Conservation (phyloP, 2,888 invertebrate genomes). For the Tholera decimalis region DNA sequence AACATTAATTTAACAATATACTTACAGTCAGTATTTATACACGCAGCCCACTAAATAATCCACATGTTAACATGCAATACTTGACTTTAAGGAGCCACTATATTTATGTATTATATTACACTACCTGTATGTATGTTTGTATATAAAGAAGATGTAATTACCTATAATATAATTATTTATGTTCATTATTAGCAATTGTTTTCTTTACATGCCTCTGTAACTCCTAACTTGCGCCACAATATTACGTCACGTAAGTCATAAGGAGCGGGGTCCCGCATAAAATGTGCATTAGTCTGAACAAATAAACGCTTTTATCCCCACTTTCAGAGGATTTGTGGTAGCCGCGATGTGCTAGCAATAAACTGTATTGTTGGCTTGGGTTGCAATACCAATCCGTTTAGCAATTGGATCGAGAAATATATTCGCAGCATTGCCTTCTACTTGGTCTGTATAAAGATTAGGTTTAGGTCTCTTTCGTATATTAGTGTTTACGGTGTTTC, state of each 20-base stretch:
- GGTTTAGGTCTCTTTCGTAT: constrained; percentile 24
- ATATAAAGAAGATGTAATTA: no score
- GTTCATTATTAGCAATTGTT: no score
- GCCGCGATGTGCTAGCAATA: constrained; percentile 75
- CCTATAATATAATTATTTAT: no score
- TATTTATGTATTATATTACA: no score
- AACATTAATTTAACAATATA: no score
- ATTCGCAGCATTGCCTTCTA: constrained; percentile 36
- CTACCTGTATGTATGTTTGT: no score
- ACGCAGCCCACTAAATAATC: no score
- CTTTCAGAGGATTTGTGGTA: constrained; percentile 84
- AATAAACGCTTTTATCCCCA: constrained; percentile 88
- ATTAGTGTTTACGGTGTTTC: constrained; percentile 23
- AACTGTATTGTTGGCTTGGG: constrained; percentile 67
- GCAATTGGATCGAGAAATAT: constrained; percentile 60
- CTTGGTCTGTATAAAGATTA: constrained; percentile 44
- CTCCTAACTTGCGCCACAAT: constrained; percentile 61
- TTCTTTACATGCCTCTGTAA: constrained; percentile 36
- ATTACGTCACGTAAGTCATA: constrained; percentile 88
- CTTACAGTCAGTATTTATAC: no score
- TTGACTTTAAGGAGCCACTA: no score
- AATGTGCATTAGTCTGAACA: constrained; percentile 90
- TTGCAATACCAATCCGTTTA: constrained; percentile 62
- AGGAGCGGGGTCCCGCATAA: constrained; percentile 86
- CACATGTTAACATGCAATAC: no score